A percentile compares a stretch with the other conserved stretches of the same genome.
Conservation (phyloP, 2,113 vertebrate species). For the Mystacornis crossleyi region DNA sequence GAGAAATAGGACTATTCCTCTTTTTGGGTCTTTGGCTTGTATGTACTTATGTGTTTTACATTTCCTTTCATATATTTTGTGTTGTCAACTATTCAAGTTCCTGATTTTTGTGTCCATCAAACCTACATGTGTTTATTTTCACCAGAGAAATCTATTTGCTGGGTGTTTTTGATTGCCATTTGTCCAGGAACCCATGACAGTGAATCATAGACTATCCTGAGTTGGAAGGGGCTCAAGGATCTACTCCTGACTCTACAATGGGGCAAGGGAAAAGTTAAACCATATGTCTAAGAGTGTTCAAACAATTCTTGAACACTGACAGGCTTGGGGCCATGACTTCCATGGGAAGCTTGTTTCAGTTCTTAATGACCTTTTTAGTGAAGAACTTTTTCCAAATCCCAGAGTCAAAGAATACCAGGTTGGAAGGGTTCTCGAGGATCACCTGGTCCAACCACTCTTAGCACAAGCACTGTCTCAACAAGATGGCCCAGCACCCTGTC, state of each 20-base stretch:
- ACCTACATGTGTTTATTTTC: not conserved
- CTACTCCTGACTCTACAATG: not conserved
- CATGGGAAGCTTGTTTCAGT: not conserved
- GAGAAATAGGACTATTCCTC: not conserved
- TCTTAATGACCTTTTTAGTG: not conserved
- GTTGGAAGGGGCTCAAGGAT: not conserved
- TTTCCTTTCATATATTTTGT: not conserved
- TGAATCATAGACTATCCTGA: not conserved
- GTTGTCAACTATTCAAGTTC: not conserved
- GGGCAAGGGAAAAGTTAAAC: not conserved
- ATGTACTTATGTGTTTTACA: accelerated
- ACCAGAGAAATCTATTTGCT: not conserved
- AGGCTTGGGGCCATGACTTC: not conserved
- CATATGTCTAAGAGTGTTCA: not conserved
- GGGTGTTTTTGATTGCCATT: not conserved
- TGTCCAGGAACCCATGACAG: not conserved
- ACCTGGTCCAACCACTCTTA: not conserved
- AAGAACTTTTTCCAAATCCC: not conserved
- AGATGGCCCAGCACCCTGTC: not conserved
- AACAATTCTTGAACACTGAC: not conserved
- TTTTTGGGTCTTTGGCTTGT: not conserved
- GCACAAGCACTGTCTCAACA: not conserved
- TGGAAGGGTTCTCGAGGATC: not conserved
- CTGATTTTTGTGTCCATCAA: not conserved
- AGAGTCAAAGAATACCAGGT: not conserved